Evolutionary conservation across 1,140 invertebrate species (phyloP), one percentile per base, ranked within the genome.

Genomic region (Papilio xuthus): DNA sequence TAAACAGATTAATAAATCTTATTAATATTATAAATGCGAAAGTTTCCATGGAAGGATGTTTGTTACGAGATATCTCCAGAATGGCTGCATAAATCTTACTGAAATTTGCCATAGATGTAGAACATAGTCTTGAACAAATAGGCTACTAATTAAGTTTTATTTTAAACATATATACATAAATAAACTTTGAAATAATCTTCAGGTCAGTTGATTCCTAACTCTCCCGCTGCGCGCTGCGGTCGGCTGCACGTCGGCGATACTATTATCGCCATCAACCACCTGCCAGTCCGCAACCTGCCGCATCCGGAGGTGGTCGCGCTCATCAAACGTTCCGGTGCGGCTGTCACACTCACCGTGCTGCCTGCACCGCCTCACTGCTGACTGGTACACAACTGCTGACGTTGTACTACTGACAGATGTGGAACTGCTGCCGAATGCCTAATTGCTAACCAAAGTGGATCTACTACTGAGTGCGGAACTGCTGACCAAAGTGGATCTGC

Each of bases 281-380:
- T 97, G 72, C 96, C 98, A 80, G 99, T 99, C 75, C 96, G 97
- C 26, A 96, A 97, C 87, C 96, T 99, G 90, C 97, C 98, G 85
- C 99, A 99, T 90, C 98, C 98, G 77, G 98, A 99, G 89, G 98
- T 99, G 76, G 98, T 99, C 13, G 99, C 98, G 92, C 95, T 97
- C 53, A 97, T 98, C 78, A 99, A 99, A 92, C 98, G 99, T 85
- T 99, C 98, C 2, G 98, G 98, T 18, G 96, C 97, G 79, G 96
- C 97, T 77, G 98, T 99, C 69, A 98, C 97, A 0, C 95, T 99
- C 44, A 99, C 98, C 41, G 98, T 99, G 82, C 85, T 88, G 26
- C 83, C 83, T 15, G 81, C 80, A 20, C 77, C 78, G 23, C 26
- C 53, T n/a, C 71, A 74, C 50, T 23, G 60, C 44, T 15, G 13